Evolutionary conservation across 1,140 invertebrate genomes (phyloP).

Genomic region (Araneus ventricosus): DNA sequence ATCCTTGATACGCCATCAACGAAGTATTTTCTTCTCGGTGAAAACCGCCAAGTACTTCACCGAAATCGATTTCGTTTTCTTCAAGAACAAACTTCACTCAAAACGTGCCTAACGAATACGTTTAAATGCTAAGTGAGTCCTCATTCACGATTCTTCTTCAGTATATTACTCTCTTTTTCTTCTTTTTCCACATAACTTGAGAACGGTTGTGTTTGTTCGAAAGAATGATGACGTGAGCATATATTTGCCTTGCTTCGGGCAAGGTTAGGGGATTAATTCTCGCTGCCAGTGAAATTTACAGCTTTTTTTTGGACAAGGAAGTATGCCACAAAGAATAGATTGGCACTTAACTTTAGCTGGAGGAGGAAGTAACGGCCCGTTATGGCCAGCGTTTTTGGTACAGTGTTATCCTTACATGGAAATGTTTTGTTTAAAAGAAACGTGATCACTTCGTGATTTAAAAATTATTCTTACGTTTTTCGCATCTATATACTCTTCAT

Average conservation of each 20-base stretch:
- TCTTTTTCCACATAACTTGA: background rate
- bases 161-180: background rate
- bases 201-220: background rate
- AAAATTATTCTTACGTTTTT: background rate
- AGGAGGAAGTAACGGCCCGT: background rate
- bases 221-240: constrained; percentile 24
- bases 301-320: constrained; percentile 34
- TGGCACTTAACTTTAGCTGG: background rate
- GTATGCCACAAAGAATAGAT: constrained; percentile 41
- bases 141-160: background rate
- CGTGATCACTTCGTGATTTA: background rate
- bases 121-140: background rate
- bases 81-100: background rate
- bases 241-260: constrained; percentile 51
- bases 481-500: background rate
- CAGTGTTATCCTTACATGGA: background rate
- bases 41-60: background rate
- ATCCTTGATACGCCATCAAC: background rate
- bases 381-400: background rate
- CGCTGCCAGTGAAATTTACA: constrained; percentile 39
- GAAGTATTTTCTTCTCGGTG: background rate
- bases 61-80: constrained; percentile 21
- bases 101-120: background rate
- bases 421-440: background rate
- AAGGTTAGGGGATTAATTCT: constrained; percentile 59